A percentile compares a stretch with the other conserved stretches of the same genome.
Evolutionary conservation across 2,797 vertebrate species (phyloP).

Genomic region (Hipposideros larvatus): DNA sequence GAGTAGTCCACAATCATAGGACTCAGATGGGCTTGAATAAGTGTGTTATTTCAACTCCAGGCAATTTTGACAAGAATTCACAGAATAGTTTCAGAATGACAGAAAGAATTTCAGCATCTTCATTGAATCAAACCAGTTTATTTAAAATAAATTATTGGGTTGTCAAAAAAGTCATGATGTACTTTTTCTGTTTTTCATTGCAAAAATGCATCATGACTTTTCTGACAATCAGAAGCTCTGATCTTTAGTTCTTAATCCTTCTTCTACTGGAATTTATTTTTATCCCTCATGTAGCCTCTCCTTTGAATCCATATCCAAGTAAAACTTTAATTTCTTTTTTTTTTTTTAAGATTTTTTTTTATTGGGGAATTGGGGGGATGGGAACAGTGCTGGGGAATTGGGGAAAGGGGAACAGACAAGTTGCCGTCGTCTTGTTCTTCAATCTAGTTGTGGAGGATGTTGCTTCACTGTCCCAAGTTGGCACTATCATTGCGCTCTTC

Average conservation of each 20-base stretch:
- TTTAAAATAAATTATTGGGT: neutral
- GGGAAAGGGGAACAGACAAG: too few species aligned
- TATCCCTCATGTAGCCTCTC: neutral
- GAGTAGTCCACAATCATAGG: neutral
- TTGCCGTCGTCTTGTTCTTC: too few species aligned
- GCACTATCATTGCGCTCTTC: too few species aligned
- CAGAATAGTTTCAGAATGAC: neutral
- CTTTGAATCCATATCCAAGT: neutral
- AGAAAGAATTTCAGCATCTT: neutral
- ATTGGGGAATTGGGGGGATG: too few species aligned
- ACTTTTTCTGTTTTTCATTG: too few species aligned
- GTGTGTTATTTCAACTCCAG: neutral
- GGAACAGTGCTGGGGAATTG: too few species aligned
- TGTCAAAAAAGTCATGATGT: too few species aligned
- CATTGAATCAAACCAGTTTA: neutral
- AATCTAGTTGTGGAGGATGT: too few species aligned
- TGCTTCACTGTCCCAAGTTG: too few species aligned
- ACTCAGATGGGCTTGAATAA: neutral
- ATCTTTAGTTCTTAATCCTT: neutral
- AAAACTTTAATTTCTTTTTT: neutral
- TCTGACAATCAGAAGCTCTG: neutral
- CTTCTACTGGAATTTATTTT: neutral
- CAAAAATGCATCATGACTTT: too few species aligned
- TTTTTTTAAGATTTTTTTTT: too few species aligned
- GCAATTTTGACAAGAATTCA: neutral